Conservation (phyloP, 2,113 vertebrate species). For the Rallus limicola region DNA sequence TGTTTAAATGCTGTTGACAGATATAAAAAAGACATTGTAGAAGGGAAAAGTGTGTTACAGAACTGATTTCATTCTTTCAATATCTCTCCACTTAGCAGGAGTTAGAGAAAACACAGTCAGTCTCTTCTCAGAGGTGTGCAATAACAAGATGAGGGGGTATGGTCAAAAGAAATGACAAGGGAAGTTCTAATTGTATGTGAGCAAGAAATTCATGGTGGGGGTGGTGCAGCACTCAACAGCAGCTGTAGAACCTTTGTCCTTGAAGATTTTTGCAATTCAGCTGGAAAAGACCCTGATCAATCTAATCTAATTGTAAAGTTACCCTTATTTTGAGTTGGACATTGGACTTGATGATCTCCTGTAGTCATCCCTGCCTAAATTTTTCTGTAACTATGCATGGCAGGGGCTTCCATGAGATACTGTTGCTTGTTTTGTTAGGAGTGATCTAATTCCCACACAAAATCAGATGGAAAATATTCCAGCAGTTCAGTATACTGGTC, state of each 20-base stretch:
- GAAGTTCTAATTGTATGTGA: background rate
- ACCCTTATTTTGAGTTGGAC: background rate
- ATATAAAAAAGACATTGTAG: background rate
- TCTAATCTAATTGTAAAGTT: background rate
- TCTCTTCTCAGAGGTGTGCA: background rate
- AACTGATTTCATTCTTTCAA: background rate
- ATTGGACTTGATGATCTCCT: background rate
- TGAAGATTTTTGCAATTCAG: background rate
- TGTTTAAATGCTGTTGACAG: background rate
- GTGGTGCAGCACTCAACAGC: background rate
- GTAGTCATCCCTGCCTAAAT: background rate
- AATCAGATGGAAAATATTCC: background rate
- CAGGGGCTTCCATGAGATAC: background rate
- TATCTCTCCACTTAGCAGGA: background rate
- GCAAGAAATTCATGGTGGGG: background rate
- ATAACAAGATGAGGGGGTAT: background rate
- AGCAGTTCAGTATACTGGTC: background rate
- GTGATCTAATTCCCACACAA: background rate
- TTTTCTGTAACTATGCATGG: background rate
- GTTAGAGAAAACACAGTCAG: background rate
- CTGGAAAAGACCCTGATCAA: background rate
- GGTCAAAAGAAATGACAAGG: background rate
- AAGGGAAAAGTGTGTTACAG: background rate
- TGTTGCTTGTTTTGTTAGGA: background rate
- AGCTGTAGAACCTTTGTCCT: background rate